Evolutionary conservation across 1,140 invertebrate genomes (phyloP), one percentile per base, ranked within the genome.

Genomic region (Macrocentrus cingulum): DNA sequence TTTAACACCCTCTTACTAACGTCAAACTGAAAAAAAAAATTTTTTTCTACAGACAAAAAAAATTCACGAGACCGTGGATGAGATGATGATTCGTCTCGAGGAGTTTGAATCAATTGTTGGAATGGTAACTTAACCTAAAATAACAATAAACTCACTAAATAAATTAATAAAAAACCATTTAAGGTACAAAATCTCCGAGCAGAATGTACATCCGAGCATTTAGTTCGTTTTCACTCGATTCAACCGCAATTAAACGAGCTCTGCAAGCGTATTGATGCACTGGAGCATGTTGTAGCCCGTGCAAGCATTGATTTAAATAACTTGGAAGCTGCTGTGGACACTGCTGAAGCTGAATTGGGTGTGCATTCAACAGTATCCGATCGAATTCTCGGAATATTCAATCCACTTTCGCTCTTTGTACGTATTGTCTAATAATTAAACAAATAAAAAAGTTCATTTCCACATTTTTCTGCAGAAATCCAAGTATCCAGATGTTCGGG

Each of bases 41-140:
- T 49, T 44, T 18, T 22, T 7, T 9, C 44, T 54, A 7, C 32
- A 73, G 71, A 63, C 67, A 58, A 66, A 64, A 48, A 60, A 53
- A 37, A 60, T 70, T 8, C 64, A 65, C n/a, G 63, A 67, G 0
- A 57, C 61, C 1, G 64, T 72, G 4, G 71, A 72, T 19, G 71
- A 71, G 46, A 68, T 69, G 23, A 61, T 72, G 57, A 67, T 67
- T 51, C 65, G 71, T 8, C 49, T 72, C 7, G 71, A 72, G 48
- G 71, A 72, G 39, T 72, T 70, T 48, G 69, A 72, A 42, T 71
- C 69, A 1, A 70, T 72, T 18, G 64, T 72, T 48, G 63, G 66
- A 64, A 72, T 72, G 70, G 70, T 72, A 48, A 39, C n/a, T 13
- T 5, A 36, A 15, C 41, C 36, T 46, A 1, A 39, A 25, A n/a